phyloP scores from a whole-genome alignment of 2,797 vertebrate genomes.

The Clarias laeviceps region DNA sequence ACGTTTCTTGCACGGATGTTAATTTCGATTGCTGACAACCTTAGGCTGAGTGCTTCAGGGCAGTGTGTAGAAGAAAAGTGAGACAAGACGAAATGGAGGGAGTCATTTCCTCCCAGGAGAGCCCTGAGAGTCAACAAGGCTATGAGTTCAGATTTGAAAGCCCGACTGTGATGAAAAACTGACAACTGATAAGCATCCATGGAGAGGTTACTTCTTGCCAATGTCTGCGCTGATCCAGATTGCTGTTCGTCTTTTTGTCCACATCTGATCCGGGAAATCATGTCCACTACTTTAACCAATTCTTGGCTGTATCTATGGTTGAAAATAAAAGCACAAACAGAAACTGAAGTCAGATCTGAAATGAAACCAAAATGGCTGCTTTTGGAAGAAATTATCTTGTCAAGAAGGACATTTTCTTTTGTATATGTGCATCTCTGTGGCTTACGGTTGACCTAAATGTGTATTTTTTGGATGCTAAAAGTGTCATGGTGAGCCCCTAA shows the following conservation, averaged over 20 bases:
- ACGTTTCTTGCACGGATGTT: background rate
- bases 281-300: background rate
- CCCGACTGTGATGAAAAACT: slow-evolving; percentile 7
- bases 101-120: slow-evolving; percentile 23
- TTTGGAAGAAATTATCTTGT: background rate
- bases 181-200: slow-evolving; percentile 24
- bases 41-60: slow-evolving; percentile 8
- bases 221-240: background rate
- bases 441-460: background rate
- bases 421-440: background rate
- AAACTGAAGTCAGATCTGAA: background rate
- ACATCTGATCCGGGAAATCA: slow-evolving; percentile 25
- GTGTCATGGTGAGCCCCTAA: background rate
- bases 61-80: background rate
- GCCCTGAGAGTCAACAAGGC: background rate
- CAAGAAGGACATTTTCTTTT: background rate
- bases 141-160: slow-evolving; percentile 26
- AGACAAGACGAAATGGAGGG: background rate
- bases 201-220: background rate
- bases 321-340: too few relatives aligned
- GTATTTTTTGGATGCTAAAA: background rate
- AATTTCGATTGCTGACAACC: slow-evolving; percentile 27
- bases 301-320: background rate
- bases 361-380: background rate
- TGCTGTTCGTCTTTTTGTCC: slow-evolving; percentile 4